phyloP scores from a whole-genome alignment of 2,113 vertebrate genomes.

The Pholis gunnellus region DNA sequence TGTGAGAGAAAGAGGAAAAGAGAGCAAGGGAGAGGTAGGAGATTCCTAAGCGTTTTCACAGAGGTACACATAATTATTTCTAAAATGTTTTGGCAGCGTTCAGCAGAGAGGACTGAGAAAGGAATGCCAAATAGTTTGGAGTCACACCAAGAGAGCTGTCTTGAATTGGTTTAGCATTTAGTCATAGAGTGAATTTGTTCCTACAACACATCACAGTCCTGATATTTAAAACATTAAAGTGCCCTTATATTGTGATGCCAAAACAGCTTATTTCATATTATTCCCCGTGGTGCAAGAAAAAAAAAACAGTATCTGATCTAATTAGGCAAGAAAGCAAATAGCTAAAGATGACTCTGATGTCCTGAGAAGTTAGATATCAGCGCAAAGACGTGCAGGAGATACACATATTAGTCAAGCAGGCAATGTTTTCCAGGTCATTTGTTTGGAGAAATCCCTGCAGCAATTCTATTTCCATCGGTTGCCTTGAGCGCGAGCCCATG shows the following conservation, averaged over 20 bases:
- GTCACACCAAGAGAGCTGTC: conserved; percentile 65
- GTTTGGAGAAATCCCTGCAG: conserved; percentile 80
- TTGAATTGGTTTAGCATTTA: conserved; percentile 70
- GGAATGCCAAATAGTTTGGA: conserved; percentile 79
- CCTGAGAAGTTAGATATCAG: conserved; percentile 41
- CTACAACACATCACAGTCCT: conserved; percentile 33
- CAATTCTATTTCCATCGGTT: conserved; percentile 81
- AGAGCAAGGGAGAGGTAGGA: conserved; percentile 16
- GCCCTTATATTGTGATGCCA: conserved; percentile 19
- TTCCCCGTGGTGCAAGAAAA: conserved; percentile 1
- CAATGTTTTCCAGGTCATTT: conserved; percentile 84
- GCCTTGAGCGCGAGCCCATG: conserved; percentile 73
- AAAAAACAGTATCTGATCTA: conserved; percentile 34
- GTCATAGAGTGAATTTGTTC: conserved; percentile 62
- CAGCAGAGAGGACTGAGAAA: conserved; percentile 60
- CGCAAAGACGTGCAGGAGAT: conserved; percentile 43
- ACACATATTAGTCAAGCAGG: conserved; percentile 65
- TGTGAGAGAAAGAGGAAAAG: conserved; percentile 9
- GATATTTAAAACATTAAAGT: conserved; percentile 55
- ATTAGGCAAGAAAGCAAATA: conserved; percentile 32
- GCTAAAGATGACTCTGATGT: conserved; percentile 27
- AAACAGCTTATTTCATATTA: conserved; percentile 25
- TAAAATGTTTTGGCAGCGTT: conserved; percentile 72
- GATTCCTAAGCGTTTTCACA: conserved; percentile 61
- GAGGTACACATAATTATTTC: conserved; percentile 73